A percentile compares a stretch with the other conserved stretches of the same genome.
Conservation (phyloP, 1,140 invertebrate genomes). For the Centruroides vittatus region DNA sequence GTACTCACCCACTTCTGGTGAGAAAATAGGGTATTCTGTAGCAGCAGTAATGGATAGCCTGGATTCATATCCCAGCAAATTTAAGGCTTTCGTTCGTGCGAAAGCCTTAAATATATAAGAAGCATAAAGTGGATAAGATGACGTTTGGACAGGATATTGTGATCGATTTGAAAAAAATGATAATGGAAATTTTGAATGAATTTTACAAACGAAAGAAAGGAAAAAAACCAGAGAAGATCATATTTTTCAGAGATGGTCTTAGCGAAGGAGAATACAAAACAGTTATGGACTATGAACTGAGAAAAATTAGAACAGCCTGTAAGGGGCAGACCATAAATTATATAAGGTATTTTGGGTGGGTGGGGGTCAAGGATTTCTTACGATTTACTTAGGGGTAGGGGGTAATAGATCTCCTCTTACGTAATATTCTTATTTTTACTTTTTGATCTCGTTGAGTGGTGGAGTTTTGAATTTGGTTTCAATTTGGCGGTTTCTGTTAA, state of each 20-base stretch:
- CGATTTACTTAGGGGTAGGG: too few species aligned
- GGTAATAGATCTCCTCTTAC: too few species aligned
- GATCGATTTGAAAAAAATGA: slow-evolving; percentile 49
- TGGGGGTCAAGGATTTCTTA: too few species aligned
- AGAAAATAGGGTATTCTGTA: slow-evolving; percentile 38
- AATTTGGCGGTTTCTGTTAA: too few species aligned
- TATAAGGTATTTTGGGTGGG: too few species aligned
- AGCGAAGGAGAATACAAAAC: slow-evolving; percentile 32
- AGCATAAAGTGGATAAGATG: background rate
- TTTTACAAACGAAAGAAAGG: background rate
- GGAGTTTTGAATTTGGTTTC: too few species aligned
- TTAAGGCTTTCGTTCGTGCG: slow-evolving; percentile 7
- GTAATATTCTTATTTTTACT: too few species aligned
- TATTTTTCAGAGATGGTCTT: slow-evolving; percentile 35
- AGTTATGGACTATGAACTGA: slow-evolving; percentile 19
- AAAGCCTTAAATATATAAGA: too few species aligned
- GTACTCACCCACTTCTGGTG: too few species aligned
- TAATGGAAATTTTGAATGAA: slow-evolving; percentile 37
- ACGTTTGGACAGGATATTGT: slow-evolving; percentile 9
- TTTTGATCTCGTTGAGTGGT: too few species aligned
- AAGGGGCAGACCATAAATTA: too few species aligned
- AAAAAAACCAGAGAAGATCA: slow-evolving; percentile 25
- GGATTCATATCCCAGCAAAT: slow-evolving; percentile 7
- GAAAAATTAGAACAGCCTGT: slow-evolving; percentile 9
- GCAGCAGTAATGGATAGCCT: slow-evolving; percentile 43